Evolutionary conservation across 2,888 invertebrate species (phyloP).

Genomic region (Cheilosia urbana): DNA sequence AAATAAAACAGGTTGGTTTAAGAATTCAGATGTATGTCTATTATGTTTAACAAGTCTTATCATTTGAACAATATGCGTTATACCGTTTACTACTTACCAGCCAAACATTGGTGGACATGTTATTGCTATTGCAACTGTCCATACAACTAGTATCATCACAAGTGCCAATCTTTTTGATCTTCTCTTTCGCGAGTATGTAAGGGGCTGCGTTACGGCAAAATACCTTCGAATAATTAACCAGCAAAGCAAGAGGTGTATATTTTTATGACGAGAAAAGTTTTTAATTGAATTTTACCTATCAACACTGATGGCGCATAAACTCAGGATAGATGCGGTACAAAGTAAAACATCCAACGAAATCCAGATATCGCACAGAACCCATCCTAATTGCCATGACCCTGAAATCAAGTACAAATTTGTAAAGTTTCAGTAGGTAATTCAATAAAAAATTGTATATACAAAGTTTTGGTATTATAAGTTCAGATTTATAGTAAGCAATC

Average conservation of each 20-base stretch:
- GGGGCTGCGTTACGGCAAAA: constrained; percentile 95
- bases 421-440: constrained; percentile 4
- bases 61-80: constrained; percentile 66
- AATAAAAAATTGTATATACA: too few species aligned
- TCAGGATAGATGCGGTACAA: constrained; percentile 96
- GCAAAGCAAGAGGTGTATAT: too few species aligned
- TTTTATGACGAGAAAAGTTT: constrained; percentile 4
- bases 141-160: constrained; percentile 94
- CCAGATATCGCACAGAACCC: constrained; percentile 95
- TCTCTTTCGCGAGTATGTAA: constrained; percentile 95
- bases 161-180: constrained; percentile 93
- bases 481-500: too few species aligned
- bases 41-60: background rate
- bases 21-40: too few species aligned
- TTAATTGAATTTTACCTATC: constrained; percentile 85
- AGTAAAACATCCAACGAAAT: constrained; percentile 95
- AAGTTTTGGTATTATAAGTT: too few species aligned
- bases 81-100: constrained; percentile 86
- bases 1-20: too few species aligned
- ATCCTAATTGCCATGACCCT: constrained; percentile 95
- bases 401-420: constrained; percentile 78
- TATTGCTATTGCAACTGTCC: constrained; percentile 95
- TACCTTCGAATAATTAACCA: constrained; percentile 85
- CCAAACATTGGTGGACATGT: constrained; percentile 97
- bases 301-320: constrained; percentile 95